A percentile compares a stretch with the other conserved stretches of the same genome.
These are phyloP conservation scores for Montifringilla adamsi DNA, from an alignment of 2,113 vertebrate genomes.

Conservation along the genomic window DNA sequence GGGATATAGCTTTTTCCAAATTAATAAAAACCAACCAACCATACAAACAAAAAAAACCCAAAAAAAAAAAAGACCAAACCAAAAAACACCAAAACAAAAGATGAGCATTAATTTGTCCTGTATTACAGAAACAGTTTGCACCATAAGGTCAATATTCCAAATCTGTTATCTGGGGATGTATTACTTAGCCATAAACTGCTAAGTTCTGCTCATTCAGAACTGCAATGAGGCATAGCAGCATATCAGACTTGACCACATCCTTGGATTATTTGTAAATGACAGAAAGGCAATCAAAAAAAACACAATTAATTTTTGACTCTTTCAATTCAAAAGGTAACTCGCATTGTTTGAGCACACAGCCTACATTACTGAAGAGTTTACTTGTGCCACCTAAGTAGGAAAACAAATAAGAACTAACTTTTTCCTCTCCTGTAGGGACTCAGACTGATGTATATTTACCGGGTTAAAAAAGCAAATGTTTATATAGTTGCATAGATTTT, in stretches of 20 bases:
- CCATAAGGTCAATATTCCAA: not conserved
- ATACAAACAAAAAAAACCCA: too few relatives aligned
- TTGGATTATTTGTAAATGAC: not conserved
- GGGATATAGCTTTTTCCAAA: not conserved
- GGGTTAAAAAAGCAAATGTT: not conserved
- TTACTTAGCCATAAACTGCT: constrained; percentile 1
- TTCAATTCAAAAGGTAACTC: not conserved
- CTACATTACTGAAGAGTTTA: not conserved
- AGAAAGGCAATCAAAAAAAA: not conserved
- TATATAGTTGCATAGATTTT: not conserved
- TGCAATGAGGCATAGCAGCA: not conserved
- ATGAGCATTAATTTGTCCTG: not conserved
- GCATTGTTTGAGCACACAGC: not conserved
- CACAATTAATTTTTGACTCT: not conserved
- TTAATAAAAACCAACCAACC: not conserved
- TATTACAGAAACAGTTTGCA: not conserved
- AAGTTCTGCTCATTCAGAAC: not conserved
- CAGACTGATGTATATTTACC: not conserved
- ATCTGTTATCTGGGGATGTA: not conserved
- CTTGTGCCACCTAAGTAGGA: not conserved
- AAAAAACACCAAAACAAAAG: not conserved
- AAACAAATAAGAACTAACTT: not conserved
- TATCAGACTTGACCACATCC: not conserved
- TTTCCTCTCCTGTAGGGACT: not conserved
- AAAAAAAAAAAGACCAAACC: not conserved